Percentiles rank a stretch among this genome's conserved stretches.
Conservation (phyloP, 2,888 invertebrate species). For the Amblyteles armatorius region DNA sequence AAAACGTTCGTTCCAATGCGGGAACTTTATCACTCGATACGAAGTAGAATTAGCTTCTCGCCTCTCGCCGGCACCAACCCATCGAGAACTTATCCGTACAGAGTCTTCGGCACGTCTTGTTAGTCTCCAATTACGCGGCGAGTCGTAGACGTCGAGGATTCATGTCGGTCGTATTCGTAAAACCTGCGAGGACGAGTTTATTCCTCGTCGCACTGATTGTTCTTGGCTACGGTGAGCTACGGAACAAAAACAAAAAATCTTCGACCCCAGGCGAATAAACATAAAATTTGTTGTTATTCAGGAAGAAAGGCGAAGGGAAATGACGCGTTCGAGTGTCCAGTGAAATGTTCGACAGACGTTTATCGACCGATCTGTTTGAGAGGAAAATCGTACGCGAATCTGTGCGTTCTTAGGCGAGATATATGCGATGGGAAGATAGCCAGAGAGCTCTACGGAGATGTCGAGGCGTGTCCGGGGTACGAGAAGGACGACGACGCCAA, state of each 20-base stretch:
- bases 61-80: background rate
- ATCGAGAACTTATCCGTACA: background rate
- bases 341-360: constrained; percentile 34
- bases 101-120: background rate
- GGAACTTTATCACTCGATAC: background rate
- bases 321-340: constrained; percentile 55
- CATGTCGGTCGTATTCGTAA: background rate
- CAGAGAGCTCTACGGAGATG: constrained; percentile 56
- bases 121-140: background rate
- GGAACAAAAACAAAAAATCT: background rate
- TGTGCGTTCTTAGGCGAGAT: constrained; percentile 51
- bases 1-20: background rate
- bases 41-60: background rate
- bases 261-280: background rate
- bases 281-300: background rate
- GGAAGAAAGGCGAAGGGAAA: constrained; percentile 9
- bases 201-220: constrained; percentile 15
- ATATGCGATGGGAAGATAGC: constrained; percentile 58
- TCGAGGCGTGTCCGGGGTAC: constrained; percentile 61
- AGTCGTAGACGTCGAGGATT: background rate
- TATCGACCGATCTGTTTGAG: constrained; percentile 63
- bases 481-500: constrained; percentile 54
- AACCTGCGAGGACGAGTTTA: constrained; percentile 34
- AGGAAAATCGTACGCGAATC: constrained; percentile 64
- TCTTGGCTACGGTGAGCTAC: constrained; percentile 25